Evolutionary conservation across 2,797 vertebrate genomes (phyloP), one percentile per base, ranked within the genome.

Genomic region (Leucoraja ocellata): DNA sequence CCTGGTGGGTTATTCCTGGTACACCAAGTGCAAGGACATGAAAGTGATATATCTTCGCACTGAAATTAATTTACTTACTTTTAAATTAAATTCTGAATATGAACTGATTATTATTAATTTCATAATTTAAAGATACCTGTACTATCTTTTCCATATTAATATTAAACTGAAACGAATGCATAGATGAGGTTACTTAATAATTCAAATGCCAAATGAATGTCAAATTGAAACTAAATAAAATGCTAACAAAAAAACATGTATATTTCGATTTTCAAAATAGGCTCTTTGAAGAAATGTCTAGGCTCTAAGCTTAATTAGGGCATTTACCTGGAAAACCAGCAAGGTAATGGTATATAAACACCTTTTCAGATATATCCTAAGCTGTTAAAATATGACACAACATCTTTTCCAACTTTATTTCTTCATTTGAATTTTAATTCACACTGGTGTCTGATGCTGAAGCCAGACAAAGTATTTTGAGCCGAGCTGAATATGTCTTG

Each of bases 241-340:
- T 86, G 23, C 13, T n/a, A 28, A 63, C 10, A 86, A 61, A n/a
- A 7, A 7, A 77, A 77, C 74, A 77, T 77, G 7, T 77, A 25
- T 76, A 76, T 25, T 28, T 84, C 28, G 83, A 86, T 86, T 86
- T 86, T 65, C 83, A 63, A 86, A 86, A 86, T 86, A 86, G 83
- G 58, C n/a, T 86, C 63, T 86, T 86, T 32, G 61, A 86, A 63
- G 58, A 86, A 86, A 86, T 86, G 14, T 61, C 61, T 86, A 65
- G 61, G 63, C 23, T 9, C 36, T 23, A 46, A 71, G 65, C 88
- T 74, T 16, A 63, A 73, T 21, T 4, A 39, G 71, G 36, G 32
- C 65, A 39, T 73, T 36, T 39, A 25, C 21, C 65, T 23, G 71
- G 68, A 73, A 4, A 46, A 18, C 39, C 23, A 91, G 68, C 36